Conservation (phyloP, 2,113 vertebrate genomes). For the Periophthalmus modestus region DNA sequence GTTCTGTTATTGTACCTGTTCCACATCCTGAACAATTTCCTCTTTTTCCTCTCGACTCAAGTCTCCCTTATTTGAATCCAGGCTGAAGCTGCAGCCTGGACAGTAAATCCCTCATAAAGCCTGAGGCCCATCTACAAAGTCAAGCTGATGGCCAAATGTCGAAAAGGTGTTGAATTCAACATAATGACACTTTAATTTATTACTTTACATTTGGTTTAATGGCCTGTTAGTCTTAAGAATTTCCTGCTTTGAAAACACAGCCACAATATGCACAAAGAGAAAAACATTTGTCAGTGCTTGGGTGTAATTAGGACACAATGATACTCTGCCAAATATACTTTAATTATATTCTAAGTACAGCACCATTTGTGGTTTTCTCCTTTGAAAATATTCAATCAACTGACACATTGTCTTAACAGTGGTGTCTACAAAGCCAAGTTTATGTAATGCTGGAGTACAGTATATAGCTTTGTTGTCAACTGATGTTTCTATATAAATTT, state of each 20-base stretch:
- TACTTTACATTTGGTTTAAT: conserved; percentile 43
- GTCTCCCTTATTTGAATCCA: conserved; percentile 35
- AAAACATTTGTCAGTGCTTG: background rate
- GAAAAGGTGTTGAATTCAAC: background rate
- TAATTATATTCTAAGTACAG: background rate
- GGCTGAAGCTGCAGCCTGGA: conserved; percentile 54
- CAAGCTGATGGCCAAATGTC: conserved; percentile 32
- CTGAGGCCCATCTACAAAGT: conserved; percentile 48
- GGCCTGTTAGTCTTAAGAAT: background rate
- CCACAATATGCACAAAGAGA: background rate
- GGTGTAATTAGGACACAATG: background rate
- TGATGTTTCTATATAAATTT: background rate
- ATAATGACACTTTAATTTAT: conserved; percentile 18
- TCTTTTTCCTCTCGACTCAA: conserved; percentile 34
- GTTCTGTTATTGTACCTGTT: conserved; percentile 29
- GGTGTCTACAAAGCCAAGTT: background rate
- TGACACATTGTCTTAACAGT: background rate
- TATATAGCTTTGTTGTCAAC: background rate
- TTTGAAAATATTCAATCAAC: background rate
- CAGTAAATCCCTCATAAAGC: conserved; percentile 67
- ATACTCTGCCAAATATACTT: background rate
- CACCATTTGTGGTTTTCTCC: background rate
- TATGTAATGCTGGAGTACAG: background rate
- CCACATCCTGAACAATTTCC: conserved; percentile 60
- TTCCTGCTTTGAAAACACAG: background rate